A percentile compares a stretch with the other conserved stretches of the same genome.
Conservation (phyloP, 2,888 invertebrate genomes). For the Deroplatys truncata region DNA sequence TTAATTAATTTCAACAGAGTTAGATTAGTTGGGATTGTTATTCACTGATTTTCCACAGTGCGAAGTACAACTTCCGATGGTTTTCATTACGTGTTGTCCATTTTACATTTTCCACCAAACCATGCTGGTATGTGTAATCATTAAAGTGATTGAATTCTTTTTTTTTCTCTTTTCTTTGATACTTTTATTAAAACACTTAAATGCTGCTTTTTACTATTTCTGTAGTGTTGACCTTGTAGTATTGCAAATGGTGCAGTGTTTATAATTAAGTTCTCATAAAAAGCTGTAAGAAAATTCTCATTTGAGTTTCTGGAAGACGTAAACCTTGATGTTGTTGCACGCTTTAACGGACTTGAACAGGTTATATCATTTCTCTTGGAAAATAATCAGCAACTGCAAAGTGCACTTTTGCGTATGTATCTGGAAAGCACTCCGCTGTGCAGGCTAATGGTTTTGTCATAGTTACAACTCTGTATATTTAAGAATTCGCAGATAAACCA, state of each 20-base stretch:
- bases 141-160: neutral
- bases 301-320: neutral
- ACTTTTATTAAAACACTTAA: neutral
- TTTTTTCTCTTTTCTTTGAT: no score
- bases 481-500: no score
- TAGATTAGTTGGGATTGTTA: neutral
- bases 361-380: neutral
- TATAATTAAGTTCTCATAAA: neutral
- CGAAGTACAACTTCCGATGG: neutral
- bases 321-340: neutral
- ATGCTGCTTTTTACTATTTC: neutral
- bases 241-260: neutral
- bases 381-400: neutral
- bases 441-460: no score
- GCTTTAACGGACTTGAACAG: neutral
- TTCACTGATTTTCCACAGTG: neutral
- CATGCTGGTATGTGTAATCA: neutral
- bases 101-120: neutral
- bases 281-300: neutral
- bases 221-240: neutral
- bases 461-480: no score
- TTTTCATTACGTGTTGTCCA: neutral
- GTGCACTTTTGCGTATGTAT: neutral
- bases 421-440: no score
- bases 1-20: neutral